Percentiles rank a stretch among this genome's conserved stretches.
phyloP scores from a whole-genome alignment of 2,797 vertebrate genomes.

The Spondyliosoma cantharus region DNA sequence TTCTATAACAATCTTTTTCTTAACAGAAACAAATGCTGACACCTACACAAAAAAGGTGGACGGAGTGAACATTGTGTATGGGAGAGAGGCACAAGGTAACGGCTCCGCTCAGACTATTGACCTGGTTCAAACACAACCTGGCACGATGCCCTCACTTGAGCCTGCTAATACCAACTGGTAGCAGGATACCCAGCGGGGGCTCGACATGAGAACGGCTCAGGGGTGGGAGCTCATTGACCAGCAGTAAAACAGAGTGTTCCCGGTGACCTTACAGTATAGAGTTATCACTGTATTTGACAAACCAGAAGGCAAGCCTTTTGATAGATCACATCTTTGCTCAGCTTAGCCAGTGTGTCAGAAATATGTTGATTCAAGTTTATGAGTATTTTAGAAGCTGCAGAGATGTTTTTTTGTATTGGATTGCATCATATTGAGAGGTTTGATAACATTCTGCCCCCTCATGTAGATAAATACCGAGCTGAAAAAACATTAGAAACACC shows the following conservation, averaged over 20 bases:
- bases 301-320: neutral
- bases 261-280: neutral
- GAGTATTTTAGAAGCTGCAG: neutral
- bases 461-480: neutral
- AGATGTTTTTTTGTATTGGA: conserved; percentile 7
- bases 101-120: conserved; percentile 43
- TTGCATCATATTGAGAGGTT: neutral
- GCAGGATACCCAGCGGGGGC: conserved; percentile 5
- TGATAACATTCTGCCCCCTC: neutral
- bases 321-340: neutral
- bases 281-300: neutral
- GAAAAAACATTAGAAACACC: conserved; percentile 11
- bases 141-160: conserved; percentile 28
- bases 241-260: neutral
- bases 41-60: conserved; percentile 24
- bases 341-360: neutral
- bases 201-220: neutral
- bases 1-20: conserved; percentile 5
- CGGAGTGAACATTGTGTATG: neutral
- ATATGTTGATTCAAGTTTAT: neutral
- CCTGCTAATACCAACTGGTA: conserved; percentile 48
- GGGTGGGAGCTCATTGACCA: neutral
- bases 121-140: conserved; percentile 50
- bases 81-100: conserved; percentile 21
- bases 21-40: conserved; percentile 44